These are phyloP conservation scores for Gouania willdenowi DNA, from an alignment of 2,797 vertebrate species.

Conservation along the genomic window DNA sequence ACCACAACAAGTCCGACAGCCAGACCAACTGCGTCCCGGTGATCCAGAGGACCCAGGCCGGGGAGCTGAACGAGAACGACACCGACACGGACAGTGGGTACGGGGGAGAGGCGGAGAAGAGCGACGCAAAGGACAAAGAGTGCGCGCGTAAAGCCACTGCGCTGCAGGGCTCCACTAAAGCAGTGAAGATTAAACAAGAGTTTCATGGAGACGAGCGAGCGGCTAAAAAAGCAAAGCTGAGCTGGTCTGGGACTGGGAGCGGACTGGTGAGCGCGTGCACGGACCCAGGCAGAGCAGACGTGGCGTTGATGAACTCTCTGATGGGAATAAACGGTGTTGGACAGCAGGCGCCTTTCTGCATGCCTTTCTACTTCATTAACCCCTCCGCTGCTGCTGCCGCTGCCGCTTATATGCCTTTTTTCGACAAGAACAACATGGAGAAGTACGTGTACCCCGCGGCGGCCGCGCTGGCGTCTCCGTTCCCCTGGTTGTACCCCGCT, in stretches of 20 bases:
- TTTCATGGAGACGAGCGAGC: constrained; percentile 81
- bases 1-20: constrained; percentile 76
- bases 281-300: constrained; percentile 73
- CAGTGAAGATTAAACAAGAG: constrained; percentile 86
- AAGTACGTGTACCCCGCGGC: constrained; percentile 85
- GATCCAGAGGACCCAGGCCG: constrained; percentile 90
- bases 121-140: constrained; percentile 70
- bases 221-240: constrained; percentile 84
- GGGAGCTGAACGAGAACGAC: constrained; percentile 86
- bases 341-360: constrained; percentile 89
- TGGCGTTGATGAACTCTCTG: constrained; percentile 85
- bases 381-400: constrained; percentile 88
- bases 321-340: constrained; percentile 84
- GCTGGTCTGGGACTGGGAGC: constrained; percentile 64
- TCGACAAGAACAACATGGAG: constrained; percentile 88
- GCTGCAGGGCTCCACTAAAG: constrained; percentile 56
- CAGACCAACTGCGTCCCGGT: constrained; percentile 92
- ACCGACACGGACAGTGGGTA: constrained; percentile 98
- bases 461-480: constrained; percentile 69
- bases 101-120: constrained; percentile 87
- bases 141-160: constrained; percentile 62
- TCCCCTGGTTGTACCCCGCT: constrained; percentile 85
- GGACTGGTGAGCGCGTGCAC: constrained; percentile 32
- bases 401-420: constrained; percentile 87
- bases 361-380: constrained; percentile 93